Evolutionary conservation across 2,888 invertebrate species (phyloP), one percentile per base, ranked within the genome.

Genomic region (Onchidella celtica): DNA sequence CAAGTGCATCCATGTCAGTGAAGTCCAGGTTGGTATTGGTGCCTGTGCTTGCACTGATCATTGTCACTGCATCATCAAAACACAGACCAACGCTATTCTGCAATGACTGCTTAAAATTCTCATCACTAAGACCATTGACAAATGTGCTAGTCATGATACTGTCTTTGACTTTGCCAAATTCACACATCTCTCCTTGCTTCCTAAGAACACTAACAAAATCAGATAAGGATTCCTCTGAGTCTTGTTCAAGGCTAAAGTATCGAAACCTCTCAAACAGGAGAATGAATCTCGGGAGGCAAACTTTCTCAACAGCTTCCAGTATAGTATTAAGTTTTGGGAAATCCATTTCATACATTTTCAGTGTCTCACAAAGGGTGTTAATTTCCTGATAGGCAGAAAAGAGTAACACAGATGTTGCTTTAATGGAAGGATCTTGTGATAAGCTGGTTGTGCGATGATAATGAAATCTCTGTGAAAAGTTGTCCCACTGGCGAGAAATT

Each of bases 201-300:
- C 70, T 17, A 1, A 79, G 59, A 40, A 61, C 63, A 63, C 63
- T 38, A 47, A 72, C 34, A 63, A 79, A 79, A 63, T 79, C 79
- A 34, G 32, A 47, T 17, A 72, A 61, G 21, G 70, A 69, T 24
- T 79, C 79, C 3, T 70, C 61, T 9, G 63, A 14, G 17, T 79
- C 72, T 34, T 72, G 79, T 27, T 70, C 72, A 32, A 70, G 34
- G 17, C 40, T 72, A 63, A 79, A 79, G 40, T 72, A 79, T 17
- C 79, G n/a, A 59, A 72, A 79, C 34, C 79, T 61, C 47, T 79
- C 79, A 70, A 79, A 79, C 1, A 79, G 72, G 9, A 79, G 63
- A 70, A 79, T 38, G 24, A 79, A 79, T 6, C 57, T 61, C 24
- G 79, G 79, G 1, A 79, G 63, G 34, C 79, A 79, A 6, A 63